Evolutionary conservation across 2,797 vertebrate genomes (phyloP), one percentile per base, ranked within the genome.

Genomic region (Borostomias antarcticus): DNA sequence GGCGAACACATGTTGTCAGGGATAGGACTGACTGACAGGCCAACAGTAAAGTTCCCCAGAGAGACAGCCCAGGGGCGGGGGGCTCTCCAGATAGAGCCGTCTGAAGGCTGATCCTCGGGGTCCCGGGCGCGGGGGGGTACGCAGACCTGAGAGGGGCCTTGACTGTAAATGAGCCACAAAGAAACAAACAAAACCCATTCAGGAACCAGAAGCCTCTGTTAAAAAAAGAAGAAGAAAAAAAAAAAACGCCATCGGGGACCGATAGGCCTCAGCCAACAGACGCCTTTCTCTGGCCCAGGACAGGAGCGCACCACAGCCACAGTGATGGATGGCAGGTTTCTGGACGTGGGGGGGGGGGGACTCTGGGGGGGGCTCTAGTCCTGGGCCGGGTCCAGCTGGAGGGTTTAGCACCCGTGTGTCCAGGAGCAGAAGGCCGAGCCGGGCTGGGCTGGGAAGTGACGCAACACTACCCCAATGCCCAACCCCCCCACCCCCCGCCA

Each of bases 91-190:
- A 86, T 80, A 85, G 82, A 84, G 82, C 71, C 66, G 77, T 84
- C 71, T 74, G 66, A 64, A 57, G 58, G 71, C 68, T 74, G 69
- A 76, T 76, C 63, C 33, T 37, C 67, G 23, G 53, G 65, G 61
- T 66, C 52, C 62, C 62, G 51, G 68, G 60, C 69, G 75, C 70
- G 76, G 37, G 37, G 37, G n/a, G n/a, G n/a, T n/a, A n/a, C n/a
- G n/a, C 51, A 68, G 66, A 74, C 81, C 77, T 79, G 62, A 78
- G 75, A 80, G 72, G 71, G 76, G 71, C 74, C 79, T 82, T 82
- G 81, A 83, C 82, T 87, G 84, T 82, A 87, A 88, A 87, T 85
- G 72, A 75, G 69, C 67, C 58, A 66, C 74, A 79, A 78, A 84
- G 70, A 75, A 82, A 77, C n/a, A n/a, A n/a, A n/a, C n/a, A n/a